These are phyloP conservation scores for Rhagonycha lutea DNA, from an alignment of 2,888 invertebrate species.

Conservation along the genomic window DNA sequence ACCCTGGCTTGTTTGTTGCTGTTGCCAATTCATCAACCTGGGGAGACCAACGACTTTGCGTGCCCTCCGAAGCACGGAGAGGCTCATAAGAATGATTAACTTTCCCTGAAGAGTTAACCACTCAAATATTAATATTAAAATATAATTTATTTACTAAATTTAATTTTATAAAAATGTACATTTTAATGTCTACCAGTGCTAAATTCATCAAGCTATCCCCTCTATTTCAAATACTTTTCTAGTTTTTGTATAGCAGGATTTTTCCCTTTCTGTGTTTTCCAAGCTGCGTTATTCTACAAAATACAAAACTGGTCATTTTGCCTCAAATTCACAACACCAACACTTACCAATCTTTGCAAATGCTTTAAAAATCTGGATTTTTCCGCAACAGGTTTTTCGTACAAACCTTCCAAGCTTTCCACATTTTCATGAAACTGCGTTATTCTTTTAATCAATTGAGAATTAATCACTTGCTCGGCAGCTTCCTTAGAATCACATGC, in stretches of 20 bases:
- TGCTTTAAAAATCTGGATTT: neutral
- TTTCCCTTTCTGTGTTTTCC: neutral
- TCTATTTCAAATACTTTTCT: neutral
- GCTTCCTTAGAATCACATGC: neutral
- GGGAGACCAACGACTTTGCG: too few species aligned
- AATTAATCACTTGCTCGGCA: neutral
- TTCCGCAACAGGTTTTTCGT: neutral
- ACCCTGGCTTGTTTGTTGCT: too few species aligned
- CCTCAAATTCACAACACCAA: neutral
- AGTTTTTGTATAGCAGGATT: neutral
- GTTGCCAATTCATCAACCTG: too few species aligned
- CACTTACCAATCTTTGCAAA: neutral
- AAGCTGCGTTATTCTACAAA: neutral
- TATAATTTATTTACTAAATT: neutral
- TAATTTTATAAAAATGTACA: neutral
- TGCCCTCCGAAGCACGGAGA: too few species aligned
- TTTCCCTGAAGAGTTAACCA: too few species aligned
- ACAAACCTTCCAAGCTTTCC: neutral
- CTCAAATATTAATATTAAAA: too few species aligned
- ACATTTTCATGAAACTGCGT: neutral
- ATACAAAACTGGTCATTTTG: neutral
- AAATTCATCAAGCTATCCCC: neutral
- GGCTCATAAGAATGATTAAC: too few species aligned
- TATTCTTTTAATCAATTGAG: neutral
- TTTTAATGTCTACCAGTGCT: neutral